Evolutionary conservation across 2,888 invertebrate species (phyloP).

Genomic region (Eurois occulta): DNA sequence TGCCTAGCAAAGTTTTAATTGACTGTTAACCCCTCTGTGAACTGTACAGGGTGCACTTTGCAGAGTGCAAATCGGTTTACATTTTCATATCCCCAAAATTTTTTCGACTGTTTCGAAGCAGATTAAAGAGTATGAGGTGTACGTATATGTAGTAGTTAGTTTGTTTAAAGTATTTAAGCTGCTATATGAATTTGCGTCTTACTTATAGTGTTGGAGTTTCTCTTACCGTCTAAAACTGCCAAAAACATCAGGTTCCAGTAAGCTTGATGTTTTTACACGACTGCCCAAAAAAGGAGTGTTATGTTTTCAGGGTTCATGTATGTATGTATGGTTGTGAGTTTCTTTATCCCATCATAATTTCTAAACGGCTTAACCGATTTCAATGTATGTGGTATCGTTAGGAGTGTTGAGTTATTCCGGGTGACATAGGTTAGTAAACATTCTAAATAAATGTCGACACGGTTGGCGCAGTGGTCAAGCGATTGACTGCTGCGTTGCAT

Average conservation of each 20-base stretch:
- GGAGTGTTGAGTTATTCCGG: too few species aligned
- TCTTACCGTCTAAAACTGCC: not conserved
- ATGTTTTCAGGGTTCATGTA: too few species aligned
- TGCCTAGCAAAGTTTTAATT: conserved; percentile 67
- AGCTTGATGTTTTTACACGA: not conserved
- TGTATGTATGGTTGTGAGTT: too few species aligned
- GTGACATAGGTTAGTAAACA: too few species aligned
- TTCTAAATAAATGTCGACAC: too few species aligned
- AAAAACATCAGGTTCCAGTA: not conserved
- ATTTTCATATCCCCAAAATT: conserved; percentile 45
- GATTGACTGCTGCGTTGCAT: too few species aligned
- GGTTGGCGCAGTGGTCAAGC: too few species aligned
- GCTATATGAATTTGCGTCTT: not conserved
- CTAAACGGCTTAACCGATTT: too few species aligned
- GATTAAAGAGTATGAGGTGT: conserved; percentile 31
- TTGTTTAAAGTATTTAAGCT: conserved; percentile 27
- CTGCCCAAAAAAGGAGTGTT: too few species aligned
- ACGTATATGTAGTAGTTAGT: not conserved
- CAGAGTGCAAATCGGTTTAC: conserved; percentile 34
- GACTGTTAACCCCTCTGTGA: conserved; percentile 63
- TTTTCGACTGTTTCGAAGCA: conserved; percentile 31
- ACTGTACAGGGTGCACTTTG: conserved; percentile 28
- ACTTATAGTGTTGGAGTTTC: not conserved
- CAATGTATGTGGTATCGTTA: too few species aligned
- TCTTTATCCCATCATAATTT: too few species aligned